phyloP scores from a whole-genome alignment of 2,113 vertebrate genomes.

The Paedocypris sp. region DNA sequence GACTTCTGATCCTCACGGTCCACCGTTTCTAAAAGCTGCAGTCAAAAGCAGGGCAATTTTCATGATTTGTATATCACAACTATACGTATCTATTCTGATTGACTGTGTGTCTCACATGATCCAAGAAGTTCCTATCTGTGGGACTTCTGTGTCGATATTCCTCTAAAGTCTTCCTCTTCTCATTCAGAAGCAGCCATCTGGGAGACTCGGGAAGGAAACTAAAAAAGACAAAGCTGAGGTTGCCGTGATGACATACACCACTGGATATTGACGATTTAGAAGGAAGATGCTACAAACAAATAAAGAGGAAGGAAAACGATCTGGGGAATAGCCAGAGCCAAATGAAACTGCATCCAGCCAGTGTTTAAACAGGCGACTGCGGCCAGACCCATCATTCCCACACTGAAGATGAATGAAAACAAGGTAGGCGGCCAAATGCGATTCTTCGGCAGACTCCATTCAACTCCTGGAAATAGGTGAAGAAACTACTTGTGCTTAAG shows the following conservation, averaged over 20 bases:
- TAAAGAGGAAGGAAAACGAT: conserved; percentile 50
- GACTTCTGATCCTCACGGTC: conserved; percentile 33
- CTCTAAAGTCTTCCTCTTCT: conserved; percentile 38
- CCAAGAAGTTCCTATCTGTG: conserved; percentile 42
- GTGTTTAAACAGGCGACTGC: conserved; percentile 45
- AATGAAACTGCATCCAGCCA: conserved; percentile 48
- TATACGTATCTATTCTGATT: neutral
- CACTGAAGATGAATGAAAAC: conserved; percentile 57
- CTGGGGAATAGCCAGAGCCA: conserved; percentile 51
- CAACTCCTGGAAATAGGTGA: conserved; percentile 50
- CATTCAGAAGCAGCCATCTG: conserved; percentile 48
- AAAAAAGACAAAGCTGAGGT: neutral
- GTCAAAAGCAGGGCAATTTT: neutral
- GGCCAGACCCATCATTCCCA: conserved; percentile 53
- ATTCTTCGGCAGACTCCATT: conserved; percentile 49
- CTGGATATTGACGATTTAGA: no score
- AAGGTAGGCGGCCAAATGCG: conserved; percentile 53
- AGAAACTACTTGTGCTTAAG: neutral
- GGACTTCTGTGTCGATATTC: conserved; percentile 46
- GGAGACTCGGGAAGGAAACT: conserved; percentile 58
- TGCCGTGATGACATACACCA: no score
- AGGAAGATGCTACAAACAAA: conserved; percentile 47
- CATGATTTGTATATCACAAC: no score
- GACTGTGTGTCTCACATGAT: conserved; percentile 36
- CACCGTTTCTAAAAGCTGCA: conserved; percentile 47